These are phyloP conservation scores for Coenobita brevimanus DNA, from an alignment of 1,140 invertebrate species.

Conservation along the genomic window DNA sequence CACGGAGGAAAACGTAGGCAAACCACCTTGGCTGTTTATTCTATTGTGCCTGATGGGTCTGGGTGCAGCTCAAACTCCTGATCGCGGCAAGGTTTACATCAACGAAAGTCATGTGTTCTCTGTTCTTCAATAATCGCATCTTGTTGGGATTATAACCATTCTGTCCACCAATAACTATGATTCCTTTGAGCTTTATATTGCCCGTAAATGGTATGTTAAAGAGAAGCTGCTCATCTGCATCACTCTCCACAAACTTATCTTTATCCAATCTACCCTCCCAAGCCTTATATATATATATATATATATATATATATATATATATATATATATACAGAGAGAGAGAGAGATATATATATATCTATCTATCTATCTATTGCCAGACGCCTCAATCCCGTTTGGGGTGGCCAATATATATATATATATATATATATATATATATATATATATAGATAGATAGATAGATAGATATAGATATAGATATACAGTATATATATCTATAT, in stretches of 20 bases:
- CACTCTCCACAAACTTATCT: constrained; percentile 97
- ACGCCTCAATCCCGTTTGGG: too few species aligned
- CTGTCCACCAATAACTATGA: constrained; percentile 91
- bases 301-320: too few species aligned
- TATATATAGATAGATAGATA: too few species aligned
- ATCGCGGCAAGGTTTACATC: constrained; percentile 83
- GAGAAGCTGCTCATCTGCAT: constrained; percentile 93
- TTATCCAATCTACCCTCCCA: too few species aligned
- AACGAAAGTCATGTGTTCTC: constrained; percentile 95
- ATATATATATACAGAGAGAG: too few species aligned
- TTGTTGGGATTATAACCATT: constrained; percentile 86
- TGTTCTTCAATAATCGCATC: constrained; percentile 93
- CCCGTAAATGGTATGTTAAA: constrained; percentile 98
- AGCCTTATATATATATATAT: too few species aligned
- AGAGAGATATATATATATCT: too few species aligned
- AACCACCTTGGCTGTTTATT: constrained; percentile 90
- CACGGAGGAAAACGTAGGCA: constrained; percentile 92
- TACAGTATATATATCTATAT: too few species aligned
- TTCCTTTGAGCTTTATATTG: constrained; percentile 94
- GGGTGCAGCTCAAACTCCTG: constrained; percentile 92
- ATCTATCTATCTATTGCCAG: too few species aligned
- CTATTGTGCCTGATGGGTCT: constrained; percentile 85
- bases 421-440: too few species aligned
- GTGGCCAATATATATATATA: too few species aligned
- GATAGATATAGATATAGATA: too few species aligned